Evolutionary conservation across 2,113 vertebrate genomes (phyloP).

Genomic region (Lasiurus borealis): DNA sequence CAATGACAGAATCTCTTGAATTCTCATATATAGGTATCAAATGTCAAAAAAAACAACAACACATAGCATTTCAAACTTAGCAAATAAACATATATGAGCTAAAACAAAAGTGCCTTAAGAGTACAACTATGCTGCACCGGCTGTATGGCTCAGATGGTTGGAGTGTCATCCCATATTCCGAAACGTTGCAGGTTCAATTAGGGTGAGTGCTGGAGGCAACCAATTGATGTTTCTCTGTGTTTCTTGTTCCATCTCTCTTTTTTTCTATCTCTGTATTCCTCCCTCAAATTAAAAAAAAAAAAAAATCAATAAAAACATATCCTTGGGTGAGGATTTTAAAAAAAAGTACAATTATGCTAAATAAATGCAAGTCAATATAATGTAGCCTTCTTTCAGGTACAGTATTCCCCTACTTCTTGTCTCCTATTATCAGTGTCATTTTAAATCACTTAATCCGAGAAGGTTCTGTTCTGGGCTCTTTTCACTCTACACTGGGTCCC

Average conservation of each 20-base stretch:
- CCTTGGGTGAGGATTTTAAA: neutral
- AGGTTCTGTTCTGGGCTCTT: neutral
- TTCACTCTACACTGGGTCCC: neutral
- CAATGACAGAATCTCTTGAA: constrained; percentile 15
- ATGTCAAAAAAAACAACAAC: neutral
- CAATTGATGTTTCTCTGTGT: neutral
- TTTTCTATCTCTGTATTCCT: too few relatives aligned
- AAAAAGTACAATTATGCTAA: neutral
- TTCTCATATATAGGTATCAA: constrained; percentile 2
- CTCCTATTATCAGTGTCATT: neutral
- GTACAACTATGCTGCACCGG: neutral
- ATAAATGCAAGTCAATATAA: neutral
- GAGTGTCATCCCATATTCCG: neutral
- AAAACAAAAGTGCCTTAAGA: constrained; percentile 3
- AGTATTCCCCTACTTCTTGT: neutral
- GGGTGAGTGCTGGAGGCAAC: neutral
- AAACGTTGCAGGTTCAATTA: neutral
- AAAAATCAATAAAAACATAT: neutral
- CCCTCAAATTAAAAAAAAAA: too few relatives aligned
- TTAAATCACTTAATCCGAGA: neutral
- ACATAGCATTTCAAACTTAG: neutral
- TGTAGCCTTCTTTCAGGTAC: neutral
- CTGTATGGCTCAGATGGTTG: neutral
- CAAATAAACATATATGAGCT: neutral
- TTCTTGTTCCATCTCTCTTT: too few relatives aligned